Conservation (phyloP, 2,113 vertebrate species). For the Bombycilla garrulus region DNA sequence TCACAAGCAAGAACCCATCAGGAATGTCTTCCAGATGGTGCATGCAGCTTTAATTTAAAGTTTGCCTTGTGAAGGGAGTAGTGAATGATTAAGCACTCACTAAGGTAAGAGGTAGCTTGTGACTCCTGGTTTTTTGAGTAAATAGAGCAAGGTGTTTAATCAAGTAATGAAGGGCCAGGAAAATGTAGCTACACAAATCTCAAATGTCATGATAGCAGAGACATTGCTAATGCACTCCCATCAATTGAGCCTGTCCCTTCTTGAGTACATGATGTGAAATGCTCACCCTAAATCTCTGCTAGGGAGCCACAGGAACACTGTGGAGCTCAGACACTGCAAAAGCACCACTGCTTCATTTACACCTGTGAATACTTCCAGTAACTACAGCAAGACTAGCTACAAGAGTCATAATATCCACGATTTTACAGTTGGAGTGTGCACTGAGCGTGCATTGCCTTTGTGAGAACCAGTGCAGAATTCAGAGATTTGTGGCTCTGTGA, state of each 20-base stretch:
- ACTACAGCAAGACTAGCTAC: neutral
- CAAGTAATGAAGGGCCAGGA: constrained; percentile 42
- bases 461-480: neutral
- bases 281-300: neutral
- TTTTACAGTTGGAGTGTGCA: neutral
- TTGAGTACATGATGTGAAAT: neutral
- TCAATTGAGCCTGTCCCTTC: neutral
- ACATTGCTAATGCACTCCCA: neutral
- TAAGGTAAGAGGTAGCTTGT: neutral
- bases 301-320: neutral
- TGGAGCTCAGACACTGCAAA: neutral
- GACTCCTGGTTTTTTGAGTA: constrained; percentile 29
- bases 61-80: neutral
- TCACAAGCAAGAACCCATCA: neutral
- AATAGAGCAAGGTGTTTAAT: constrained; percentile 43
- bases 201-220: neutral
- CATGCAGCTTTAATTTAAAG: neutral
- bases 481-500: neutral
- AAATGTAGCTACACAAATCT: constrained; percentile 12
- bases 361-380: neutral
- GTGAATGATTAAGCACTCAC: neutral
- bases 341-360: neutral
- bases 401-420: neutral
- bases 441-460: neutral
- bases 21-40: neutral